phyloP scores from a whole-genome alignment of 2,888 invertebrate species.

The Aplocera efformata region DNA sequence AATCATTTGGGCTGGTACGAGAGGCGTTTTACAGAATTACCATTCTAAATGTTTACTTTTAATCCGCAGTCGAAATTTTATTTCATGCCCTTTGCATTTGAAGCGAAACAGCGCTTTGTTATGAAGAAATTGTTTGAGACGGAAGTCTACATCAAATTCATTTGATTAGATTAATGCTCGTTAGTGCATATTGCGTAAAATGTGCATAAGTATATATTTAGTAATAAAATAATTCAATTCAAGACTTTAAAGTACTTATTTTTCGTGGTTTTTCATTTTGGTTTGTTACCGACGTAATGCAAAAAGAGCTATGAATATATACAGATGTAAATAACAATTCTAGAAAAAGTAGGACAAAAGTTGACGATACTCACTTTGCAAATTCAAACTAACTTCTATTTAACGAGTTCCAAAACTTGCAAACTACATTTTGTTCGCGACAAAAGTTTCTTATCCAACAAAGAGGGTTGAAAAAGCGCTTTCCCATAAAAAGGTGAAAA shows the following conservation, averaged over 20 bases:
- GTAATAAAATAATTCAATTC: no score
- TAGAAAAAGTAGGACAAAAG: constrained; percentile 1
- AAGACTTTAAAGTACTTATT: no score
- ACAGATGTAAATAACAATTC: not conserved
- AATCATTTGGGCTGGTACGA: constrained; percentile 70
- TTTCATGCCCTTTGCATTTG: constrained; percentile 44
- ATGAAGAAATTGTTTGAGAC: constrained; percentile 23
- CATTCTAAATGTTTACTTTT: constrained; percentile 73
- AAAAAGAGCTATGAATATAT: no score
- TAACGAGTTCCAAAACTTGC: constrained; percentile 16
- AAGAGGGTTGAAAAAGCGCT: constrained; percentile 27
- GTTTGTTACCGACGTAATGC: no score
- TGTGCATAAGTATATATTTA: no score
- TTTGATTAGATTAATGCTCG: no score
- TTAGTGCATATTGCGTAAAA: no score
- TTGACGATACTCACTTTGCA: constrained; percentile 4
- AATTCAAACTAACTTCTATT: constrained; percentile 12
- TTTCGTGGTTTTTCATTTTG: no score
- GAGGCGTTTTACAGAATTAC: constrained; percentile 62
- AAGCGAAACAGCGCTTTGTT: constrained; percentile 36
- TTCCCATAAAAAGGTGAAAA: constrained; percentile 27
- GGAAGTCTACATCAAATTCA: not conserved
- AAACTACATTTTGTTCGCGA: constrained; percentile 23
- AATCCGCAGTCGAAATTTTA: constrained; percentile 74
- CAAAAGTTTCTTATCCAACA: constrained; percentile 32